These are phyloP conservation scores for Eurypyga helias DNA, from an alignment of 2,113 vertebrate genomes.

Conservation along the genomic window DNA sequence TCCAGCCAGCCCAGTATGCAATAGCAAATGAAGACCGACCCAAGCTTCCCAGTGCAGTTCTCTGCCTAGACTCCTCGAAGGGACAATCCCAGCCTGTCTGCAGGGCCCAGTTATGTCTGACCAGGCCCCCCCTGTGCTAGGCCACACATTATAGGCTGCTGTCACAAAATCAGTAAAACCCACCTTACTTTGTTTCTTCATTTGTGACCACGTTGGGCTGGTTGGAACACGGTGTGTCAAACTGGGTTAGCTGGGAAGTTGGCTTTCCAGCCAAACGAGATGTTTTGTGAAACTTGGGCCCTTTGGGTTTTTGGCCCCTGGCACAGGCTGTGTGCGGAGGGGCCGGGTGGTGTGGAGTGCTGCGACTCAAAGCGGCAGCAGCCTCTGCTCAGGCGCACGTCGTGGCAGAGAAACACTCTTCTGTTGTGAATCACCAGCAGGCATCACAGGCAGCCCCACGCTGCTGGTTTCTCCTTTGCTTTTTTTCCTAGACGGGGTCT, in stretches of 20 bases:
- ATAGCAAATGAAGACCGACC: background rate
- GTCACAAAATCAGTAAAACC: background rate
- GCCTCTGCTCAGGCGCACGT: background rate
- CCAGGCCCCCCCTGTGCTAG: background rate
- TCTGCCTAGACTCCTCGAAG: background rate
- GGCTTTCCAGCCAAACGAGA: background rate
- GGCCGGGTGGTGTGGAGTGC: background rate
- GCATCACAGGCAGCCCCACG: background rate
- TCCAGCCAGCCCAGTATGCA: background rate
- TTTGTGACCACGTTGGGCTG: background rate
- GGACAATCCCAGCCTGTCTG: background rate
- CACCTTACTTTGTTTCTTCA: background rate
- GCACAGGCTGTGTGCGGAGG: background rate
- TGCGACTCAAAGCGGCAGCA: background rate
- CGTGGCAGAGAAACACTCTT: background rate
- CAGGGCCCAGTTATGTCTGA: background rate
- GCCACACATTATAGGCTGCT: background rate
- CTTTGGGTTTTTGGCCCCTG: background rate
- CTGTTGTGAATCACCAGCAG: background rate
- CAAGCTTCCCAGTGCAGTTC: background rate
- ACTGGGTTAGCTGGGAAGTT: background rate
- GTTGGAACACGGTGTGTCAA: background rate
- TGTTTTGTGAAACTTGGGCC: background rate
- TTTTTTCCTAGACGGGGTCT: background rate
- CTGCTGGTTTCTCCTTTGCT: background rate